Evolutionary conservation across 2,888 invertebrate species (phyloP).

Genomic region (Apamea monoglypha): DNA sequence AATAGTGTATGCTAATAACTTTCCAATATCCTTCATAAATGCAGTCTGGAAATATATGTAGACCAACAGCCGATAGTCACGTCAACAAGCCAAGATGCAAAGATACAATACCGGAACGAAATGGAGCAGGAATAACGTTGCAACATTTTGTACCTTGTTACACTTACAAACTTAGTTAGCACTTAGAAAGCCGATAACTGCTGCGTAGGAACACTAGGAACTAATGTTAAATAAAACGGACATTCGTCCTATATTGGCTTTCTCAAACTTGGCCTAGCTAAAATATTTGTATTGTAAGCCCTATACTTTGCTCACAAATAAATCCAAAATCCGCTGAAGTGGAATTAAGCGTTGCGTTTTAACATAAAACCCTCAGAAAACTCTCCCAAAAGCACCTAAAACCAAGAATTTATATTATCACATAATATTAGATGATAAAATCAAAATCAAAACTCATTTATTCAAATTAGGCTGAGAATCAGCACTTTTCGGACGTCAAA

Average conservation of each 20-base stretch:
- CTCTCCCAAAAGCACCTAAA: not conserved
- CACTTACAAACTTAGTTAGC: conserved; percentile 38
- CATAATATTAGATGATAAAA: no score
- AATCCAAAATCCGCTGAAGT: not conserved
- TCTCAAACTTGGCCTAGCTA: not conserved
- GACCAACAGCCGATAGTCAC: conserved; percentile 7
- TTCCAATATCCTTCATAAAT: not conserved
- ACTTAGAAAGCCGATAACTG: conserved; percentile 50
- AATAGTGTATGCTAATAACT: not conserved
- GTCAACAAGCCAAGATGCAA: not conserved
- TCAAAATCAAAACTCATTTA: no score
- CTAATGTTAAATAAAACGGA: conserved; percentile 41
- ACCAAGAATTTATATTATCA: no score
- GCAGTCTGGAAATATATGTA: not conserved
- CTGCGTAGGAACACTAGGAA: conserved; percentile 35
- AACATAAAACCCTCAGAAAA: not conserved
- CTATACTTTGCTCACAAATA: not conserved
- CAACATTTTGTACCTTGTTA: conserved; percentile 21
- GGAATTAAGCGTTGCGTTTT: not conserved
- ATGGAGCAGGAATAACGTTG: conserved; percentile 39
- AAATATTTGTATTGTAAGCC: not conserved
- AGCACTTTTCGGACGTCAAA: no score
- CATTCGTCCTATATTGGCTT: conserved; percentile 17
- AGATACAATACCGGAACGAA: conserved; percentile 32
- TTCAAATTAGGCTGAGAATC: no score